These are phyloP conservation scores for Trematomus loennbergii DNA, from an alignment of 2,113 vertebrate species.

Conservation along the genomic window DNA sequence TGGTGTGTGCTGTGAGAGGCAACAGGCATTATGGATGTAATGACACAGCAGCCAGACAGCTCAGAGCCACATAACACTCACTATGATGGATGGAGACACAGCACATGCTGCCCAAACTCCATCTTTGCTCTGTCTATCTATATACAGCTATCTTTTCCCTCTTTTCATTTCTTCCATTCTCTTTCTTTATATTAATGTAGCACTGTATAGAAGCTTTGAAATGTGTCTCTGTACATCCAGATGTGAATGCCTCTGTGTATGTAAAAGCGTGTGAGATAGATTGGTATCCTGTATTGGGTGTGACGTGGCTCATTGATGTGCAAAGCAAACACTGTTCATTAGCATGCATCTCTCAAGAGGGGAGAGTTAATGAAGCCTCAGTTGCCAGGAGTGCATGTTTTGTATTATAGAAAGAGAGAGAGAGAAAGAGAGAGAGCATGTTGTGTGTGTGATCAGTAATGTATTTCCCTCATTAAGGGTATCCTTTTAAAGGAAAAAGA, in stretches of 20 bases:
- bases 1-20: constrained; percentile 66
- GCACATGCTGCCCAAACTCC: constrained; percentile 54
- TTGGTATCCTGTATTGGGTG: constrained; percentile 50
- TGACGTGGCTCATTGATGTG: constrained; percentile 74
- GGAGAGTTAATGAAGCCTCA: constrained; percentile 72
- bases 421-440: constrained; percentile 7
- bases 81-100: constrained; percentile 71
- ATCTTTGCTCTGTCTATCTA: constrained; percentile 42
- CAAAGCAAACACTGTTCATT: constrained; percentile 76
- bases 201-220: constrained; percentile 3
- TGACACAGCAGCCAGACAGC: constrained; percentile 78
- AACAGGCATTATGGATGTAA: constrained; percentile 81
- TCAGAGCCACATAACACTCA: constrained; percentile 72
- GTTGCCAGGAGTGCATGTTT: constrained; percentile 68
- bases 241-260: constrained; percentile 1
- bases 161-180: background rate
- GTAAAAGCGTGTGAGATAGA: constrained; percentile 24
- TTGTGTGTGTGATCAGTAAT: constrained; percentile 33
- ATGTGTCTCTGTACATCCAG: constrained; percentile 13
- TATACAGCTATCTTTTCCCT: background rate
- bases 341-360: constrained; percentile 73
- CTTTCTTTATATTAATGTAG: background rate
- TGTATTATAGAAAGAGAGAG: constrained; percentile 46
- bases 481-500: constrained; percentile 34
- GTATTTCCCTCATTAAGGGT: constrained; percentile 56